Conservation (phyloP, 2,797 vertebrate genomes). For the Mus spretus region DNA sequence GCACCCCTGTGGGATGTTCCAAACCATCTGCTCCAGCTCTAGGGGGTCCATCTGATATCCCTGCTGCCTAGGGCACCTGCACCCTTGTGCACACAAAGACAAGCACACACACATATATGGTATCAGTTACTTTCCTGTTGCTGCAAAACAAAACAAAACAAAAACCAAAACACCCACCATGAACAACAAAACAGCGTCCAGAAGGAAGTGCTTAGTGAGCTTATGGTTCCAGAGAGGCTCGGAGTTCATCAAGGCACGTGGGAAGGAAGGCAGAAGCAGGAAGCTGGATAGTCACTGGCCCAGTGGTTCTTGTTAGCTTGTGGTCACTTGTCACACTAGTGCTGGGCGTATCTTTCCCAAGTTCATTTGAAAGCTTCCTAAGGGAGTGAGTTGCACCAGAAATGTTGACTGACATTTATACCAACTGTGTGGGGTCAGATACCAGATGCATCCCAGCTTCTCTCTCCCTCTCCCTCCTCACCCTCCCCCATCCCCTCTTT, state of each 20-base stretch:
- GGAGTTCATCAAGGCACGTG: neutral
- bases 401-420: neutral
- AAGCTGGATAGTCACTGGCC: neutral
- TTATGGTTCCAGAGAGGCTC: neutral
- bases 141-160: too few relatives aligned
- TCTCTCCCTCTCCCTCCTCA: neutral
- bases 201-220: neutral
- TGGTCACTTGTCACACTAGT: neutral
- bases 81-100: neutral
- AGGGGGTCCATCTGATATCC: neutral
- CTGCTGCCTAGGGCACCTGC: neutral
- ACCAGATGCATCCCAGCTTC: neutral
- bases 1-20: neutral
- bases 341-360: neutral
- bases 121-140: neutral
- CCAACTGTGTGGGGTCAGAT: neutral
- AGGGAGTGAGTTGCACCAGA: neutral
- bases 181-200: neutral
- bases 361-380: neutral
- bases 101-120: too few relatives aligned
- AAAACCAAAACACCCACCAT: too few relatives aligned
- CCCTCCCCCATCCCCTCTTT: rapidly evolving
- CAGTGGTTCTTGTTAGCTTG: rapidly evolving
- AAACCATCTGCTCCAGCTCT: too few relatives aligned
- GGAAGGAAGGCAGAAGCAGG: neutral